Evolutionary conservation across 1,140 invertebrate species (phyloP), one percentile per base, ranked within the genome.

Genomic region (Bombus balteatus): DNA sequence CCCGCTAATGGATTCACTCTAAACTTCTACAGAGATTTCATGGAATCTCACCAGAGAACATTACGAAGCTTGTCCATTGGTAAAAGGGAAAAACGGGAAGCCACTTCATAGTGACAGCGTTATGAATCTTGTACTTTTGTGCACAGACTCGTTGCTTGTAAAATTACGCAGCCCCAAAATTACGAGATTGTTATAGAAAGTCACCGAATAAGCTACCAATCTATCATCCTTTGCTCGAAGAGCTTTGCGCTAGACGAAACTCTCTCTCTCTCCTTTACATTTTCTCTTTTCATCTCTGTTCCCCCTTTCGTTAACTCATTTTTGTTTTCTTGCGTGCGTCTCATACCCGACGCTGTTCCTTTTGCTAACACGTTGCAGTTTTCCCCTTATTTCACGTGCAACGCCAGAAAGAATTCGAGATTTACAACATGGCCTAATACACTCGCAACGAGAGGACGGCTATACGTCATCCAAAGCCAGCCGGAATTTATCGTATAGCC

Each of bases 401-500:
- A 41, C 62, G 47, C 41, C 39, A 70, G 28, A 84, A 77, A 82
- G 41, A 90, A 85, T 80, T 74, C 32, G 39, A 87, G 76, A 89
- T 87, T 90, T 89, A 89, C 88, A 75, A 70, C 74, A 47, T 13
- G 28, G 41, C 32, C 57, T 81, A 84, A 87, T 84, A 84, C 81
- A 81, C 68, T 87, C 81, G 53, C 78, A 74, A 84, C 59, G 37
- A 85, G 66, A 41, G 72, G 62, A 81, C 65, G 57, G 73, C 74
- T 66, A 41, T 87, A 81, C 72, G 82, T 89, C 81, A 87, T 84
- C 25, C 77, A 8, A 53, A 80, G 34, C 72, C 72, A 65, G 32
- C n/a, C 25, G 34, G 71, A 88, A 89, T 90, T 90, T 89, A 90
- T 90, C 81, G 34, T 41, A 28, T n/a, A 84, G 68, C 43, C 25